Evolutionary conservation across 2,797 vertebrate genomes (phyloP).

Genomic region (Numenius phaeopus): DNA sequence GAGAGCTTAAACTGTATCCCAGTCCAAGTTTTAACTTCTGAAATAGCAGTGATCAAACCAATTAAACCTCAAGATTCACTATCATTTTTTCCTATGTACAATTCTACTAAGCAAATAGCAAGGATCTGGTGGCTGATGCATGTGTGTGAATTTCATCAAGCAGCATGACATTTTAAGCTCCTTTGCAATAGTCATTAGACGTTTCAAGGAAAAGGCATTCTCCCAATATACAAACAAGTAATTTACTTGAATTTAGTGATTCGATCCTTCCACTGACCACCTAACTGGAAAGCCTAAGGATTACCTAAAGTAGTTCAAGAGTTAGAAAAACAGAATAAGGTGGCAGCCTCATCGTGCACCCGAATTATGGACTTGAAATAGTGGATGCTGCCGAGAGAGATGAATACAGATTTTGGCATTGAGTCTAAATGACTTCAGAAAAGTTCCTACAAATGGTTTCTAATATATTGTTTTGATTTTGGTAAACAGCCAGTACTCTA

Average conservation of each 20-base stretch:
- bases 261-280: neutral
- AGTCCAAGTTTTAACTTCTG: neutral
- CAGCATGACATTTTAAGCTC: neutral
- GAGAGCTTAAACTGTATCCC: neutral
- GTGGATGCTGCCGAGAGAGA: neutral
- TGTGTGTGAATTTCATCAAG: neutral
- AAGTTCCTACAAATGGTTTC: neutral
- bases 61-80: neutral
- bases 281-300: neutral
- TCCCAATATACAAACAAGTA: neutral
- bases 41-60: neutral
- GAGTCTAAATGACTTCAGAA: neutral
- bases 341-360: neutral
- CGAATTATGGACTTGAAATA: neutral
- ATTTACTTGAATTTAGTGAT: neutral
- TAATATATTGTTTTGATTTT: neutral
- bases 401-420: slow-evolving; percentile 4
- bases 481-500: neutral
- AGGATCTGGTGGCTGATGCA: neutral
- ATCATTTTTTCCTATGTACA: neutral
- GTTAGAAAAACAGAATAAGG: neutral
- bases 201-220: neutral
- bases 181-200: neutral
- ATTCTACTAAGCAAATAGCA: neutral
- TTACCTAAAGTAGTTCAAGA: neutral